A percentile compares a stretch with the other conserved stretches of the same genome.
phyloP scores from a whole-genome alignment of 2,113 vertebrate species.

The Hyperopisus bebe region DNA sequence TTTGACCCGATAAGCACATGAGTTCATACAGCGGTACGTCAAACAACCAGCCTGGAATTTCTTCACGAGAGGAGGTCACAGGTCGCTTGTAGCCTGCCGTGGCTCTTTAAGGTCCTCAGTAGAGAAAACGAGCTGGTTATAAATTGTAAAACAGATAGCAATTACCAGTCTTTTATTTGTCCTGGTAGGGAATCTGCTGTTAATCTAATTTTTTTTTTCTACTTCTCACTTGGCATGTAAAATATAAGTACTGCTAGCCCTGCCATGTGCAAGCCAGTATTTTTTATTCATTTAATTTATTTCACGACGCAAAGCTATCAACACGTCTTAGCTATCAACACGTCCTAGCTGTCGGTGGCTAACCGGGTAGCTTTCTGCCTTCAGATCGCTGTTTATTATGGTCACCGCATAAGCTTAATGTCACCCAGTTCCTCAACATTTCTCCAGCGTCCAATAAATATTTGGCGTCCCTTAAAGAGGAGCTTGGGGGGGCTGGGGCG shows the following conservation, averaged over 20 bases:
- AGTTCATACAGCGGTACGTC: neutral
- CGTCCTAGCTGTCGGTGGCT: neutral
- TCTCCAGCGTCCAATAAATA: neutral
- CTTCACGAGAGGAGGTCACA: neutral
- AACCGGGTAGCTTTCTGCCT: neutral
- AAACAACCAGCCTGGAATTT: neutral
- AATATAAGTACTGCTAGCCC: neutral
- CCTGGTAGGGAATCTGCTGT: neutral
- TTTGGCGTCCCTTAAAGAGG: neutral
- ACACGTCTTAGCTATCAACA: neutral
- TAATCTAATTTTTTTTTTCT: neutral
- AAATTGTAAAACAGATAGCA: neutral
- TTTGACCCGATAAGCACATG: neutral
- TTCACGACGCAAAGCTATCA: neutral
- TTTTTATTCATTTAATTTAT: neutral
- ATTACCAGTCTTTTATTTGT: constrained; percentile 4
- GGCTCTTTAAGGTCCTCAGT: neutral
- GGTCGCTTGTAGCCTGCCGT: neutral
- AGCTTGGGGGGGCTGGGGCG: neutral
- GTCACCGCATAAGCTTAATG: neutral
- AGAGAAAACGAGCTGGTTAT: neutral
- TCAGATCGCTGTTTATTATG: neutral
- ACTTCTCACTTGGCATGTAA: neutral
- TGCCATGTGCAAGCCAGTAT: neutral
- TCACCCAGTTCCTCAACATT: neutral